phyloP scores from a whole-genome alignment of 1,140 invertebrate species.

The Ostrea edulis region DNA sequence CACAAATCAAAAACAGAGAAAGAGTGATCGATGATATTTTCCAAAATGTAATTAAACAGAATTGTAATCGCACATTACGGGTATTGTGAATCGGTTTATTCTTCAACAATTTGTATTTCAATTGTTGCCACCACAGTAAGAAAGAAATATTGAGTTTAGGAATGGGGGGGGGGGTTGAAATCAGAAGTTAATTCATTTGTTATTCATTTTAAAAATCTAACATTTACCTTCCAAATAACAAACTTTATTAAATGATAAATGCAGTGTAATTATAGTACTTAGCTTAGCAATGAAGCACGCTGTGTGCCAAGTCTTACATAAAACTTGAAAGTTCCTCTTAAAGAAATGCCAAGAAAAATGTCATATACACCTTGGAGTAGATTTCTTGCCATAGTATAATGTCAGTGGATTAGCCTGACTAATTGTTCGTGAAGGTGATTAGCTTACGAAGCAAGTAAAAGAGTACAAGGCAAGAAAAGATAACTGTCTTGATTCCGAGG shows the following conservation, averaged over 20 bases:
- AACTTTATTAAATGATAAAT: neutral
- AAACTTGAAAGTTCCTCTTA: neutral
- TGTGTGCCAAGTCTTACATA: neutral
- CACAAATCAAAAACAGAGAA: too few relatives aligned
- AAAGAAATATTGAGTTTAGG: too few relatives aligned
- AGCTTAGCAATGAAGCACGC: neutral
- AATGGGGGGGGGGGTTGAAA: too few relatives aligned
- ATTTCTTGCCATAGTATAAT: neutral
- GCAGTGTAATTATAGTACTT: neutral
- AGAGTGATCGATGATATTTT: too few relatives aligned
- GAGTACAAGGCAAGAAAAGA: neutral
- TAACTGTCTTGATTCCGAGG: neutral
- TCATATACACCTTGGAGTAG: neutral
- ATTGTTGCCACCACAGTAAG: too few relatives aligned
- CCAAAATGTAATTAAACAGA: too few relatives aligned
- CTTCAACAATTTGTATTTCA: too few relatives aligned
- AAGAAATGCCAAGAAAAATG: neutral
- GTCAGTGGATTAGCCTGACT: neutral
- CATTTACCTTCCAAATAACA: neutral
- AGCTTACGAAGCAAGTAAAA: neutral
- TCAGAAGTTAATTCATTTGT: neutral
- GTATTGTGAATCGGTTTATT: too few relatives aligned
- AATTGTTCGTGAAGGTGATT: neutral
- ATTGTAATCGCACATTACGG: too few relatives aligned
- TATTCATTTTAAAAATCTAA: neutral